Conservation (phyloP, 2,797 vertebrate genomes). For the Poecilia velifera region DNA sequence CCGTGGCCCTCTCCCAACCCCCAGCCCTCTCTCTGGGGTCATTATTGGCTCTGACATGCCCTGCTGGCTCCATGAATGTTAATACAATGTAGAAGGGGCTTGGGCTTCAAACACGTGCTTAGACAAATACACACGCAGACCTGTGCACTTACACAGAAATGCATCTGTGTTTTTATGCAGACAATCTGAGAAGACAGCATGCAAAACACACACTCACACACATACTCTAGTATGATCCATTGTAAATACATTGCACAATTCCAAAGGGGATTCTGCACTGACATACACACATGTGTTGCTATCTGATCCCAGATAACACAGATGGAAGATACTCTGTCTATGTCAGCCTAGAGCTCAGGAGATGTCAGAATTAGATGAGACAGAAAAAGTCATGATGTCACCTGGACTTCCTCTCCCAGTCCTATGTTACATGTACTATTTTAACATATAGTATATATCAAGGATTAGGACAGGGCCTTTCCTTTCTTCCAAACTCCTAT, state of each 20-base stretch:
- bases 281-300: constrained; percentile 33
- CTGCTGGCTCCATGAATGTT: constrained; percentile 84
- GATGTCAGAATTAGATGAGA: constrained; percentile 28
- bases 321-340: constrained; percentile 43
- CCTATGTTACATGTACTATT: too few relatives aligned
- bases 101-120: constrained; percentile 44
- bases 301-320: constrained; percentile 58
- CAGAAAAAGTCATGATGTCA: not conserved
- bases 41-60: constrained; percentile 81
- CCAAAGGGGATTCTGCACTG: constrained; percentile 16
- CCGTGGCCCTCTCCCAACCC: constrained; percentile 58
- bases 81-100: constrained; percentile 76
- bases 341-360: constrained; percentile 40
- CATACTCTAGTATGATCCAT: not conserved
- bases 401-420: not conserved
- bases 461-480: too few relatives aligned
- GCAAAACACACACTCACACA: not conserved
- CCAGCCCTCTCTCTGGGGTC: constrained; percentile 70
- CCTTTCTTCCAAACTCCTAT: too few relatives aligned
- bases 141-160: constrained; percentile 54
- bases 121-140: constrained; percentile 22
- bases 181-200: constrained; percentile 30
- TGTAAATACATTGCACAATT: constrained; percentile 19
- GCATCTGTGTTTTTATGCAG: constrained; percentile 49
- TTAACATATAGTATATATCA: too few relatives aligned